These are phyloP conservation scores for Sphaeramia orbicularis DNA, from an alignment of 2,797 vertebrate genomes.

Conservation along the genomic window DNA sequence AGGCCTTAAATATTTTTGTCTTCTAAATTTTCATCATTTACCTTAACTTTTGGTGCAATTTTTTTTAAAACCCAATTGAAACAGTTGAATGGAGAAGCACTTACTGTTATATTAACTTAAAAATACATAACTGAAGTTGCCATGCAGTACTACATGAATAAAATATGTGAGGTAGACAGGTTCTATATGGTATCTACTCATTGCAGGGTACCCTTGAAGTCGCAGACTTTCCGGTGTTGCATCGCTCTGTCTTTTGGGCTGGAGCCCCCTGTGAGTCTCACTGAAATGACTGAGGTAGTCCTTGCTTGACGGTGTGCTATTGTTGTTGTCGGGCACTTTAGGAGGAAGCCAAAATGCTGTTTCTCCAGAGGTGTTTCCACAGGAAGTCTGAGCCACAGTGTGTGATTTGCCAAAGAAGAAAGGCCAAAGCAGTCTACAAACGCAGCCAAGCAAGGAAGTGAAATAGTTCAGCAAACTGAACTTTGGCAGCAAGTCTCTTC, in stretches of 20 bases:
- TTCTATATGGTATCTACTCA: no score
- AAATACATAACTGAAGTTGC: no score
- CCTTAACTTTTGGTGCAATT: no score
- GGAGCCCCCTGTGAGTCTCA: not conserved
- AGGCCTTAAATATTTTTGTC: no score
- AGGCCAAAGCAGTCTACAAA: constrained; percentile 19
- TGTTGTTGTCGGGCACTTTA: constrained; percentile 9
- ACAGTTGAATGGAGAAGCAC: no score
- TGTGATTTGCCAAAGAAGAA: constrained; percentile 23
- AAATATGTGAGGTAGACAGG: no score
- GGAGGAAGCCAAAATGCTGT: constrained; percentile 11
- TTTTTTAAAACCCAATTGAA: no score
- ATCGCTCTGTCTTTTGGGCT: not conserved
- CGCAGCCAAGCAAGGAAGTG: constrained; percentile 27
- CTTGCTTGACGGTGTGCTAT: constrained; percentile 30
- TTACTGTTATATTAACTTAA: no score
- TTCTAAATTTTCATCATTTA: no score
- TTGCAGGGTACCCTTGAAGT: no score
- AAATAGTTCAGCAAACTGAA: constrained; percentile 27
- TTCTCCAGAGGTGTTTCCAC: constrained; percentile 37
- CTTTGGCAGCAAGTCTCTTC: constrained; percentile 29
- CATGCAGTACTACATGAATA: no score
- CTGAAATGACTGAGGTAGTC: constrained; percentile 30
- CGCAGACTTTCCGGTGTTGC: not conserved
- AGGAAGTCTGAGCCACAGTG: constrained; percentile 33